Percentiles rank a stretch among this genome's conserved stretches.
These are phyloP conservation scores for Mustela lutreola DNA, from an alignment of 2,113 vertebrate species.

Conservation along the genomic window DNA sequence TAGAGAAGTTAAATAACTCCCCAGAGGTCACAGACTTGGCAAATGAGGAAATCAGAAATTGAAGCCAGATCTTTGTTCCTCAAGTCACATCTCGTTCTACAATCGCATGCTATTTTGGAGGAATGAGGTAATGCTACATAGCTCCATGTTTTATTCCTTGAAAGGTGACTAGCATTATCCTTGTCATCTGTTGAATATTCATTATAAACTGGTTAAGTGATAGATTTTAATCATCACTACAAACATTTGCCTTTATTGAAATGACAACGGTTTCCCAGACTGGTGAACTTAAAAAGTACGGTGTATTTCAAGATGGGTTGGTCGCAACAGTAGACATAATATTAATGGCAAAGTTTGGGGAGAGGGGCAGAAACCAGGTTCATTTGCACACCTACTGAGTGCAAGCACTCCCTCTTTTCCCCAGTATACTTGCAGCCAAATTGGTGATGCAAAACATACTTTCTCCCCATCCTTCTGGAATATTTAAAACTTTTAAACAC, in stretches of 20 bases:
- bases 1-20: background rate
- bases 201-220: constrained; percentile 1
- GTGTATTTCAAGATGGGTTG: background rate
- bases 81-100: background rate
- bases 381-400: background rate
- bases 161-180: background rate
- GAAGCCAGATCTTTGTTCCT: background rate
- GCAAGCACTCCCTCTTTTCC: background rate
- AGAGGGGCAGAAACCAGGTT: background rate
- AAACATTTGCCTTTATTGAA: constrained; percentile 37
- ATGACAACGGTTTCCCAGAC: constrained; percentile 17
- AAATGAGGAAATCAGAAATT: background rate
- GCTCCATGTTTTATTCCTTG: background rate
- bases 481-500: background rate
- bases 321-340: background rate
- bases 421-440: background rate
- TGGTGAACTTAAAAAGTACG: background rate
- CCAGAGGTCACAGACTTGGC: background rate
- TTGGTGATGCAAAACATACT: background rate
- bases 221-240: constrained; percentile 19
- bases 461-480: background rate
- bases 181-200: background rate
- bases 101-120: background rate
- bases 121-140: background rate
- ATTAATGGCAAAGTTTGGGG: background rate